These are phyloP conservation scores for Zaprionus africanus DNA, from an alignment of 1,140 invertebrate species.

Conservation along the genomic window DNA sequence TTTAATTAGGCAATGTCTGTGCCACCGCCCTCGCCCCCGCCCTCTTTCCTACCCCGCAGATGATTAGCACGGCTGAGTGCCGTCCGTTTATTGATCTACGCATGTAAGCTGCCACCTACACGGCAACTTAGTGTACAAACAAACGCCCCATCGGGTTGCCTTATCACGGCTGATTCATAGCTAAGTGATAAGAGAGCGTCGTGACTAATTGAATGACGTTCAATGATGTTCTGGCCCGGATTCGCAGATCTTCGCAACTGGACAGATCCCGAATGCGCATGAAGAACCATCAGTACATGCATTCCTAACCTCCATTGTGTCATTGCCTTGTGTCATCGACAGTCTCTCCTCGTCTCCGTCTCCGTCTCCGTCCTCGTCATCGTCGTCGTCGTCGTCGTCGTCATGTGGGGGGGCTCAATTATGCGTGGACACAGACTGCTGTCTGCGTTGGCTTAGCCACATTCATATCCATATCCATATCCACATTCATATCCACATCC, in stretches of 20 bases:
- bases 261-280: neutral
- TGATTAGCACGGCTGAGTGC: conserved; percentile 62
- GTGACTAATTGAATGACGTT: conserved; percentile 39
- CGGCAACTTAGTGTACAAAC: conserved; percentile 22
- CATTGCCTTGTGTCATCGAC: conserved; percentile 34
- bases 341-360: conserved; percentile 2
- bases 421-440: conserved; percentile 48
- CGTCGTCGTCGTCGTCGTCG: neutral
- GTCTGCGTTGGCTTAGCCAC: conserved; percentile 10
- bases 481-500: conserved; percentile 3
- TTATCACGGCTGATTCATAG: conserved; percentile 42
- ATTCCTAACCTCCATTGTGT: conserved; percentile 18
- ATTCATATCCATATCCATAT: conserved; percentile 25
- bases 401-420: conserved; percentile 48
- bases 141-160: neutral
- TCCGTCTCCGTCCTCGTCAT: neutral
- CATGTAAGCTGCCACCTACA: conserved; percentile 48
- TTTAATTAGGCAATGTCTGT: conserved; percentile 57
- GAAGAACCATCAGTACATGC: neutral
- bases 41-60: neutral
- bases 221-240: conserved; percentile 17
- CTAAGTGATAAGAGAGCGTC: conserved; percentile 26
- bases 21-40: neutral
- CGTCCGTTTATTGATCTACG: conserved; percentile 56
- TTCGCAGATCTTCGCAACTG: neutral